Conservation (phyloP, 2,888 invertebrate species). For the Zhengitettix transpicula region DNA sequence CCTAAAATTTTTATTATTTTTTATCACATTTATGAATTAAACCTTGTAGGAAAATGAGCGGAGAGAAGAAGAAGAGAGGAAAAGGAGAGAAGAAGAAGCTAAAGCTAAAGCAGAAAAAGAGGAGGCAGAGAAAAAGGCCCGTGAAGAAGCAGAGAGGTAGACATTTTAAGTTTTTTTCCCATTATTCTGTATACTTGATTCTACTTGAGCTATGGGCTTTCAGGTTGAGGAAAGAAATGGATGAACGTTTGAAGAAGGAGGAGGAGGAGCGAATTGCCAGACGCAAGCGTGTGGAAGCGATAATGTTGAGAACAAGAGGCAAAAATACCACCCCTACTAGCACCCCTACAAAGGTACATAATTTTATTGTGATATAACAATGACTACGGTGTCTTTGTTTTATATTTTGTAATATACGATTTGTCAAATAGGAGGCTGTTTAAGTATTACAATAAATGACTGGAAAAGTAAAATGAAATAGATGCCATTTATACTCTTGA, state of each 20-base stretch:
- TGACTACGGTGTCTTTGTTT: too few relatives aligned
- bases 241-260: conserved; percentile 65
- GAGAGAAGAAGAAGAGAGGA: conserved; percentile 61
- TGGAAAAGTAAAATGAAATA: too few relatives aligned
- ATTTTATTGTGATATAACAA: too few relatives aligned
- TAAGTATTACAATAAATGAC: too few relatives aligned
- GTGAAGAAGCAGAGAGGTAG: conserved; percentile 65
- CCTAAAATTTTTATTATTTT: conserved; percentile 2
- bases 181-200: neutral
- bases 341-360: conserved; percentile 28
- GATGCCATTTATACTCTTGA: too few relatives aligned
- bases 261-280: conserved; percentile 78
- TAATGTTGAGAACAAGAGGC: conserved; percentile 76
- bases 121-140: conserved; percentile 61
- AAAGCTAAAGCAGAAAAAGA: conserved; percentile 48
- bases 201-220: conserved; percentile 4
- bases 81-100: conserved; percentile 47
- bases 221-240: conserved; percentile 61
- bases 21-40: neutral
- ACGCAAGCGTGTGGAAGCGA: conserved; percentile 80
- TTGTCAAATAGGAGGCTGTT: too few relatives aligned
- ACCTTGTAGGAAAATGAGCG: conserved; percentile 43
- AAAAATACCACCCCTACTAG: conserved; percentile 27
- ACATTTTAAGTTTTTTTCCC: conserved; percentile 1
- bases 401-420: too few relatives aligned